A percentile compares a stretch with the other conserved stretches of the same genome.
These are phyloP conservation scores for Manis pentadactyla DNA, from an alignment of 2,797 vertebrate species.

Conservation along the genomic window DNA sequence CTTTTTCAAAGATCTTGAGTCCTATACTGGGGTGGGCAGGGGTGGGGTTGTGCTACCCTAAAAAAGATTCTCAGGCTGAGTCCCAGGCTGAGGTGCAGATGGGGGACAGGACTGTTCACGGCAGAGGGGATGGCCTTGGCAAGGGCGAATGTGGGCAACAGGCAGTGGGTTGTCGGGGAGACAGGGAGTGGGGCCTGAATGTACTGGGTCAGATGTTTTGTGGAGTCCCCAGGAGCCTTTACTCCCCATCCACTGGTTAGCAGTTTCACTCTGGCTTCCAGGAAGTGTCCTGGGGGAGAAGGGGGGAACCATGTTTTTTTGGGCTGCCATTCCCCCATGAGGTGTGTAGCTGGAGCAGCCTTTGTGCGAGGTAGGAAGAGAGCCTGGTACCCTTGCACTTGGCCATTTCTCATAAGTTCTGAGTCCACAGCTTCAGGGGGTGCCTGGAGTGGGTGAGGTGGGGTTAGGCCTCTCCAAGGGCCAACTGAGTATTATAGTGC, in stretches of 20 bases:
- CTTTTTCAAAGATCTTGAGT: background rate
- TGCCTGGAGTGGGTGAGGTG: background rate
- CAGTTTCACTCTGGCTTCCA: background rate
- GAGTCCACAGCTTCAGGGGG: background rate
- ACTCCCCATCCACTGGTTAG: background rate
- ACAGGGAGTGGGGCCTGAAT: background rate
- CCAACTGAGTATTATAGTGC: background rate
- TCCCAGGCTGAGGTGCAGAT: background rate
- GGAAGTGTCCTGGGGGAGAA: background rate
- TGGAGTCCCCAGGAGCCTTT: background rate
- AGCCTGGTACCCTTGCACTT: background rate
- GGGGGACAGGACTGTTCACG: background rate
- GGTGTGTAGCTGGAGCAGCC: background rate
- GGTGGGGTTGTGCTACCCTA: background rate
- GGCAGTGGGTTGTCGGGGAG: background rate
- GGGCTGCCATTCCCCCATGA: background rate
- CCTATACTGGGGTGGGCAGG: background rate
- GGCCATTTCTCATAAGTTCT: background rate
- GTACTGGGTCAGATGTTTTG: background rate
- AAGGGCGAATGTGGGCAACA: background rate
- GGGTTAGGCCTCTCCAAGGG: background rate
- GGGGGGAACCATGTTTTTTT: background rate
- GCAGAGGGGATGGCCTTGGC: background rate
- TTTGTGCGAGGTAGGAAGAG: background rate
- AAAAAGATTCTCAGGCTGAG: background rate